Evolutionary conservation across 1,140 invertebrate species (phyloP), one percentile per base, ranked within the genome.

Genomic region (Cydia fagiglandana): DNA sequence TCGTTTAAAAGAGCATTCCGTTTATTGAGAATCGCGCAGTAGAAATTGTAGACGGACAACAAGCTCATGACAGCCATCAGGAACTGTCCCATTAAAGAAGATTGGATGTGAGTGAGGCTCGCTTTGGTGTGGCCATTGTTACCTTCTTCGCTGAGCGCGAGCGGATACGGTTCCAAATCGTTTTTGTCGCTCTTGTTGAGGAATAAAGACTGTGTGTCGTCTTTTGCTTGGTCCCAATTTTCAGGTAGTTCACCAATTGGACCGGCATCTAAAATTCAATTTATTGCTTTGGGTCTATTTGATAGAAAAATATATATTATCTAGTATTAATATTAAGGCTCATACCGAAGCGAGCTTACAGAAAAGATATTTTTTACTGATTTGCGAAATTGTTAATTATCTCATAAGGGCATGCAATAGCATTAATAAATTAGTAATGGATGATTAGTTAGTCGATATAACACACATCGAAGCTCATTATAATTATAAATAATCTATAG

Each of bases 131-230:
- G 64, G 64, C 74, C 47, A 81, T 87, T 70, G 66, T 70, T 91
- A 93, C 93, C 91, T 90, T 93, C 93, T 85, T 93, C 93, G 77
- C 91, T 93, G 17, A 93, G 86, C 73, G 93, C 93, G 78, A 93
- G 88, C 47, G 93, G 92, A 80, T 94, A 94, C n/a, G 93, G 93
- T 80, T 93, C 93, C 76, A 93, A 80, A 79, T 93, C 93, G 83
- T 93, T 93, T 86, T 93, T 93, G 83, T 93, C 92, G 78, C 90
- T 93, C 81, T 94, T 94, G 81, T 94, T 94, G 78, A 93, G 83
- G 82, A 94, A 94, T 75, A 94, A 79, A 4, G 93, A 94, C 77
- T 93, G 92, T 12, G 91, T 90, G 79, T 93, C 90, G 76, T 93
- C 92, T 86, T 94, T 94, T 24, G 92, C 89, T 79, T 94, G 91